Evolutionary conservation across 2,888 invertebrate species (phyloP).

Genomic region (Steinernema hermaphroditum): DNA sequence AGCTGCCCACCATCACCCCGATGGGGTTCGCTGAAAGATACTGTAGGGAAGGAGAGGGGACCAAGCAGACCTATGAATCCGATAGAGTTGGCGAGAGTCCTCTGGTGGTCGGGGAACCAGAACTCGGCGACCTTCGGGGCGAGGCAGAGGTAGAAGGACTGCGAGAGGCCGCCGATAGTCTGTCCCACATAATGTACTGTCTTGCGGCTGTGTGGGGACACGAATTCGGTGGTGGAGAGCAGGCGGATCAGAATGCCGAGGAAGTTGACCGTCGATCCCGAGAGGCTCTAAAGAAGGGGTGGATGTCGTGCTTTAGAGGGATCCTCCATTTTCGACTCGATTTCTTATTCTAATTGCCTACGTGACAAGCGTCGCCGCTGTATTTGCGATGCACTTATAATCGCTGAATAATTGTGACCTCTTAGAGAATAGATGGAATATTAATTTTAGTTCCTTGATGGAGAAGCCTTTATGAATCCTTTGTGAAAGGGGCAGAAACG

Average conservation of each 20-base stretch:
- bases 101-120: slow-evolving; percentile 62
- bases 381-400: no score
- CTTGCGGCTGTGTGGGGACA: background rate
- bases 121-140: slow-evolving; percentile 62
- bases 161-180: slow-evolving; percentile 55
- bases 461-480: no score
- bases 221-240: slow-evolving; percentile 4
- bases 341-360: no score
- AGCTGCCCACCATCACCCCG: slow-evolving; percentile 60
- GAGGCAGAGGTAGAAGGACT: slow-evolving; percentile 62
- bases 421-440: no score
- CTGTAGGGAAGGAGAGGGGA: background rate
- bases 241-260: slow-evolving; percentile 37
- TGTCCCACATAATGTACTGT: slow-evolving; percentile 44
- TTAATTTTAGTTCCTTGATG: no score
- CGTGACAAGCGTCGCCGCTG: no score
- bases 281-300: slow-evolving; percentile 39
- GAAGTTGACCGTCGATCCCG: slow-evolving; percentile 44
- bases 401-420: no score
- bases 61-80: slow-evolving; percentile 54
- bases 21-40: slow-evolving; percentile 59
- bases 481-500: no score
- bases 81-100: slow-evolving; percentile 62
- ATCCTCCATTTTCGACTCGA: no score
- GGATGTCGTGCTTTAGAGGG: no score